phyloP scores from a whole-genome alignment of 2,888 invertebrate species.

The Ashinkailepas kermadecensis region DNA sequence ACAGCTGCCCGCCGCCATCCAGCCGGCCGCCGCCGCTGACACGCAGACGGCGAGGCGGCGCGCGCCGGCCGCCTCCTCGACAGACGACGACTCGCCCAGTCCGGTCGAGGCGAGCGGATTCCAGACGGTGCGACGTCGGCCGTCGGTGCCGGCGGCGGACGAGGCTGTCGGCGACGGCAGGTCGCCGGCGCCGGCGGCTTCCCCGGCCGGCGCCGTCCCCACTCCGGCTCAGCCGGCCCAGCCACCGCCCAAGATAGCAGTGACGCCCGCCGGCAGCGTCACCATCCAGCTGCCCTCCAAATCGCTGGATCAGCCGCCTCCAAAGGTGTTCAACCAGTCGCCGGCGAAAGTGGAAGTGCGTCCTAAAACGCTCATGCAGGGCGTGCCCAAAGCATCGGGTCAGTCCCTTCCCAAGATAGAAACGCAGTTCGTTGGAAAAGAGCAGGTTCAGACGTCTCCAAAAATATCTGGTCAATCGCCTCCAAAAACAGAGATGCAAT shows the following conservation, averaged over 20 bases:
- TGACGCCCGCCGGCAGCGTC: not conserved
- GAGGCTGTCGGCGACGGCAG: too few species aligned
- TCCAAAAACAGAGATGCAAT: too few species aligned
- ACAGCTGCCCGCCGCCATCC: not conserved
- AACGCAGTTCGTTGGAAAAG: too few species aligned
- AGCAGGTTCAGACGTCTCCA: too few species aligned
- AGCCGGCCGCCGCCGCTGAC: not conserved
- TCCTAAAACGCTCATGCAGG: too few species aligned
- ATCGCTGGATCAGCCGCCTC: too few species aligned
- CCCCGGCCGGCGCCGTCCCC: not conserved
- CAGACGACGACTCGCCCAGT: not conserved
- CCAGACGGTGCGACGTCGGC: conserved; percentile 3
- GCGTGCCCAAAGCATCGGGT: too few species aligned
- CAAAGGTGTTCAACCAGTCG: too few species aligned
- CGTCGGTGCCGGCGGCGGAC: not conserved
- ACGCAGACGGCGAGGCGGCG: not conserved
- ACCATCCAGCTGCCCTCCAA: too few species aligned
- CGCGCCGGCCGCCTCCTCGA: not conserved
- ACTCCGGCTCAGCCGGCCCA: not conserved
- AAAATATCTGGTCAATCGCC: too few species aligned
- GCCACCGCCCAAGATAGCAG: not conserved
- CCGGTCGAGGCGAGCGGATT: not conserved
- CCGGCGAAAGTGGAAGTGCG: too few species aligned
- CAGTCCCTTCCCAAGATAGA: too few species aligned
- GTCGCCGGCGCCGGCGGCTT: not conserved